phyloP scores from a whole-genome alignment of 1,140 invertebrate genomes.

The Vanessa tameamea region DNA sequence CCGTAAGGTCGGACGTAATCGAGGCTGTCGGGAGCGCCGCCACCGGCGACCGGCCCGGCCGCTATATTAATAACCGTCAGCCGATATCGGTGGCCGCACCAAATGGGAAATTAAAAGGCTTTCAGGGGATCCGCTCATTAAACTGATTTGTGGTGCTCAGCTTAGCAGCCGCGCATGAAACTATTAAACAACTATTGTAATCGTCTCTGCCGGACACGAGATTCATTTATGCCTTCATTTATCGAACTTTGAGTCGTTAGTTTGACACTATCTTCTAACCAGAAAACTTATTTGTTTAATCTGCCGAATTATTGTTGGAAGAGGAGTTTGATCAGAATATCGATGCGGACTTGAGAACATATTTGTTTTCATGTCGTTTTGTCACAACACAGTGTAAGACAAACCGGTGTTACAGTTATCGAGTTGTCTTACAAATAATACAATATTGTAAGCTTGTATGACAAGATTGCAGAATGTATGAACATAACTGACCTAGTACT shows the following conservation, averaged over 20 bases:
- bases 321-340: conserved; percentile 19
- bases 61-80: conserved; percentile 75
- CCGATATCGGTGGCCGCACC: conserved; percentile 67
- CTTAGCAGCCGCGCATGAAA: conserved; percentile 59
- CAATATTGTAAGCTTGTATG: conserved; percentile 40
- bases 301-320: conserved; percentile 22
- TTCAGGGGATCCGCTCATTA: conserved; percentile 75
- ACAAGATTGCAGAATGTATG: conserved; percentile 38
- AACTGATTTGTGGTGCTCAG: conserved; percentile 64
- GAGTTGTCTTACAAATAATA: conserved; percentile 38
- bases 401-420: conserved; percentile 37
- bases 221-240: conserved; percentile 59
- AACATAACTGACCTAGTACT: conserved; percentile 16
- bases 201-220: conserved; percentile 52
- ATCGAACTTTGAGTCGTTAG: conserved; percentile 37
- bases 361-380: conserved; percentile 23
- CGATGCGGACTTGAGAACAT: conserved; percentile 15
- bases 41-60: conserved; percentile 57
- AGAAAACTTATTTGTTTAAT: conserved; percentile 31
- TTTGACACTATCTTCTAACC: conserved; percentile 31
- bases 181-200: conserved; percentile 68
- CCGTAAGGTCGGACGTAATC: conserved; percentile 57
- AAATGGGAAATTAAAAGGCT: conserved; percentile 80
- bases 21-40: conserved; percentile 64
- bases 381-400: conserved; percentile 25